Percentiles rank a stretch among this genome's conserved stretches.
These are phyloP conservation scores for Scalopus aquaticus DNA, from an alignment of 2,113 vertebrate genomes.

Conservation along the genomic window DNA sequence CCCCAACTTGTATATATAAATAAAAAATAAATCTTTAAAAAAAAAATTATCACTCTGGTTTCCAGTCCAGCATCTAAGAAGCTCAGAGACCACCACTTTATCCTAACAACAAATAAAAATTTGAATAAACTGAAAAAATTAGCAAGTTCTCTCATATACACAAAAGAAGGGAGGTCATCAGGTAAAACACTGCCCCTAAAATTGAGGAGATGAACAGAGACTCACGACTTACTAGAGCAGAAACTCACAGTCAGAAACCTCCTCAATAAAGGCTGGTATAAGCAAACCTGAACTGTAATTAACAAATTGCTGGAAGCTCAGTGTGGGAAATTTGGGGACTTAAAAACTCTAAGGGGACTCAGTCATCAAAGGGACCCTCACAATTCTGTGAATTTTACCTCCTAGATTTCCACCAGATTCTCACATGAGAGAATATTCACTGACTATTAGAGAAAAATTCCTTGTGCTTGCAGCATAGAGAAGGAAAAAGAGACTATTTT, in stretches of 20 bases:
- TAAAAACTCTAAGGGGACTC: background rate
- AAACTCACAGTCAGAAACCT: background rate
- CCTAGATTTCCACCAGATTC: too few relatives aligned
- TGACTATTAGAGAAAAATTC: background rate
- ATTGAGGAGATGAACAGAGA: background rate
- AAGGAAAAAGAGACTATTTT: too few relatives aligned
- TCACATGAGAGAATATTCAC: too few relatives aligned
- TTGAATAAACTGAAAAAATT: background rate
- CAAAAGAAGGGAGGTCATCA: background rate
- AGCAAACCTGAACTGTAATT: background rate
- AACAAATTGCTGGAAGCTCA: background rate
- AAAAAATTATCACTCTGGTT: background rate
- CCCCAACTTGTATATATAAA: too few relatives aligned
- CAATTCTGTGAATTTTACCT: too few relatives aligned
- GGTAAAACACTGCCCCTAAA: background rate
- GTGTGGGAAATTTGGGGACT: background rate
- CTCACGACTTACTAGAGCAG: background rate
- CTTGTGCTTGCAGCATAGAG: background rate
- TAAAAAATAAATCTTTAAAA: too few relatives aligned
- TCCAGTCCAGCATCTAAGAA: background rate
- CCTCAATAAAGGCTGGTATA: too few relatives aligned
- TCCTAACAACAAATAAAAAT: background rate
- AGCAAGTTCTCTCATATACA: background rate
- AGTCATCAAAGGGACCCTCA: too few relatives aligned
- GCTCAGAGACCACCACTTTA: background rate